A percentile compares a stretch with the other conserved stretches of the same genome.
Evolutionary conservation across 2,113 vertebrate species (phyloP).

Genomic region (Oxyura jamaicensis): DNA sequence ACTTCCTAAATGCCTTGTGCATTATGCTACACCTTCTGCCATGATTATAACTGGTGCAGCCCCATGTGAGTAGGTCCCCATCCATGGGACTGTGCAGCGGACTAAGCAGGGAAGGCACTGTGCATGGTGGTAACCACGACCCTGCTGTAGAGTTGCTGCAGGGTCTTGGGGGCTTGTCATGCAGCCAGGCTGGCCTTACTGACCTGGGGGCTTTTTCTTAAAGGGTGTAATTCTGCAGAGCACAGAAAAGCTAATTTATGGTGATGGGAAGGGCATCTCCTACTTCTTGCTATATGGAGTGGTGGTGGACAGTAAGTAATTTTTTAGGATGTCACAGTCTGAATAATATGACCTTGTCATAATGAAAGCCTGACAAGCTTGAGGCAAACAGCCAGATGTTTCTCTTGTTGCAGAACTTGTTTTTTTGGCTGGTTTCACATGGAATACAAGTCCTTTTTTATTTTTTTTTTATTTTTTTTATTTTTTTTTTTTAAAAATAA

Average conservation of each 20-base stretch:
- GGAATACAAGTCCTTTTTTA: not conserved
- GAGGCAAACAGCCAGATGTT: not conserved
- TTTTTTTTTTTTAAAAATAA: not conserved
- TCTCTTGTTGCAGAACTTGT: not conserved
- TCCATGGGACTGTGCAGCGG: too few species aligned
- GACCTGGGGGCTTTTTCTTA: not conserved
- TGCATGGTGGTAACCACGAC: not conserved
- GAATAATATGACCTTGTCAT: constrained; percentile 6
- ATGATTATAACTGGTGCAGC: not conserved
- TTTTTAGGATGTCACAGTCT: constrained; percentile 9
- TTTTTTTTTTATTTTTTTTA: too few species aligned
- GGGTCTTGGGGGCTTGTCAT: not conserved
- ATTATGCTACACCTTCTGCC: not conserved
- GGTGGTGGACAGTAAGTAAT: not conserved
- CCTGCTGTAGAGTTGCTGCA: not conserved
- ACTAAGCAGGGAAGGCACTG: not conserved
- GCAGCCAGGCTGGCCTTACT: not conserved
- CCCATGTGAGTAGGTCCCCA: not conserved
- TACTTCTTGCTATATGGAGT: not conserved
- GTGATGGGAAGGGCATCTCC: not conserved
- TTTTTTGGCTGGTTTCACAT: not conserved
- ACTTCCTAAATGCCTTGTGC: not conserved
- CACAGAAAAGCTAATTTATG: not conserved
- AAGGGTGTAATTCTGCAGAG: not conserved
- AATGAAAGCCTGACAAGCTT: not conserved